Conservation (phyloP, 2,797 vertebrate species). For the Argentina silus region DNA sequence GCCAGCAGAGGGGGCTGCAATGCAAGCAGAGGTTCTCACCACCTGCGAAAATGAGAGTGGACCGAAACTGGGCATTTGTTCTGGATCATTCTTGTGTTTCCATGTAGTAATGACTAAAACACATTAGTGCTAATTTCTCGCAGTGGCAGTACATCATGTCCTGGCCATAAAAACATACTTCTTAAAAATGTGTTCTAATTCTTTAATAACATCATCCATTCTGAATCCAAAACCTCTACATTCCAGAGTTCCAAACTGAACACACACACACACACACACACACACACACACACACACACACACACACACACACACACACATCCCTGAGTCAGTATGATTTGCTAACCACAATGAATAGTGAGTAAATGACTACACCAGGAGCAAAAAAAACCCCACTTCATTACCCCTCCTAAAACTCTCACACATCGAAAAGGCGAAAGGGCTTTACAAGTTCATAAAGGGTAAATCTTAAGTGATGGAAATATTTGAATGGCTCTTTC, state of each 20-base stretch:
- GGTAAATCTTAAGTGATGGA: constrained; percentile 37
- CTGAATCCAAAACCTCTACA: not conserved
- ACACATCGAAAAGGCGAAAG: constrained; percentile 12
- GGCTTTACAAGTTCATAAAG: constrained; percentile 44
- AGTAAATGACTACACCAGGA: not conserved
- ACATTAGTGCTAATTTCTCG: constrained; percentile 11
- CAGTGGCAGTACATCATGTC: constrained; percentile 31
- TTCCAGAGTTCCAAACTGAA: not conserved
- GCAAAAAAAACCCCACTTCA: not conserved
- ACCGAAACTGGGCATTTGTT: not conserved
- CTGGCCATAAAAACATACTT: constrained; percentile 2
- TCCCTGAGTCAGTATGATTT: not conserved
- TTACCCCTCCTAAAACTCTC: constrained; percentile 2
- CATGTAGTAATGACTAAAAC: constrained; percentile 39
- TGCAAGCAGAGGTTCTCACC: constrained; percentile 8
- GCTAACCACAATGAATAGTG: constrained; percentile 1
- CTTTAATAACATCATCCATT: constrained; percentile 23
- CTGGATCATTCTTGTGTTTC: not conserved
- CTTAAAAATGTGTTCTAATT: constrained; percentile 19
- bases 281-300: too few relatives aligned
- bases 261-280: too few relatives aligned
- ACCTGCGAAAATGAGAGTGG: not conserved
- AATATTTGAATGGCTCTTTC: constrained; percentile 52
- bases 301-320: too few relatives aligned
- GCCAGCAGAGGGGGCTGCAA: constrained; percentile 52